Conservation (phyloP, 2,797 vertebrate species). For the Anolis apletophallus region DNA sequence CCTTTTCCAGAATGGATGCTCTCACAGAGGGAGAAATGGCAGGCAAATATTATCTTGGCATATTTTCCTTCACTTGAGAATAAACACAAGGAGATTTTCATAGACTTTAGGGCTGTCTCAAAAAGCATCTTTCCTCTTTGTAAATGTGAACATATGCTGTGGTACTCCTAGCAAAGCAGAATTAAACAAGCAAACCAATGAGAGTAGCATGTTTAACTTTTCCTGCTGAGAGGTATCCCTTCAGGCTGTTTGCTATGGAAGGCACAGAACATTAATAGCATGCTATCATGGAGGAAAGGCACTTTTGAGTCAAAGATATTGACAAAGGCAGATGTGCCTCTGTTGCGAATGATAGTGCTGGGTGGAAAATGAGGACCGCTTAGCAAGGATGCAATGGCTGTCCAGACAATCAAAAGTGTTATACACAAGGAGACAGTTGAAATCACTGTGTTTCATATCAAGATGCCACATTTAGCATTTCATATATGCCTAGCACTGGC, state of each 20-base stretch:
- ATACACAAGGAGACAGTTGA: too few species aligned
- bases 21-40: neutral
- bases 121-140: neutral
- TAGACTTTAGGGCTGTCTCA: neutral
- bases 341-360: constrained; percentile 31
- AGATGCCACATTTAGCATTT: neutral
- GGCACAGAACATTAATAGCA: neutral
- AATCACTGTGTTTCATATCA: neutral
- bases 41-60: neutral
- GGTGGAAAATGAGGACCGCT: neutral
- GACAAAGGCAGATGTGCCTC: constrained; percentile 31
- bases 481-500: neutral
- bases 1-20: neutral
- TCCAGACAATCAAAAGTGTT: neutral
- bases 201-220: neutral
- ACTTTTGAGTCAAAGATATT: constrained; percentile 14
- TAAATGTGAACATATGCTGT: constrained; percentile 13
- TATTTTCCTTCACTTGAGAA: neutral
- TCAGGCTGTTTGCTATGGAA: neutral
- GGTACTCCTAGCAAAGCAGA: neutral
- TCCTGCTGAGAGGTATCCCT: constrained; percentile 10
- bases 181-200: neutral
- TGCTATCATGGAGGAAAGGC: constrained; percentile 7
- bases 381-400: neutral
- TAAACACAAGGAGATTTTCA: neutral